A percentile compares a stretch with the other conserved stretches of the same genome.
Conservation (phyloP, 2,113 vertebrate species). For the Notechis scutatus region DNA sequence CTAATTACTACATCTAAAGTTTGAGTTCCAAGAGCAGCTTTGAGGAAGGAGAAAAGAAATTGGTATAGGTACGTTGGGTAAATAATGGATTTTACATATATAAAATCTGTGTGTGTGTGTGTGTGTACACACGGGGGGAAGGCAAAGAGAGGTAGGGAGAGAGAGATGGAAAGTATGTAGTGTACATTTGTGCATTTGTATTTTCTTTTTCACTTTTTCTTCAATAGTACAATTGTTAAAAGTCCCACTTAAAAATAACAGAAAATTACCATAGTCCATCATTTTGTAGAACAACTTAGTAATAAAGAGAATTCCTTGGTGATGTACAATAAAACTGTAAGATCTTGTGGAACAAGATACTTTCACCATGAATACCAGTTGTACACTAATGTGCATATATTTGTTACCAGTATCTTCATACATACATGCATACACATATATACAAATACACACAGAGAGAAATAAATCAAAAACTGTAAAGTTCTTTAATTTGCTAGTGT, state of each 20-base stretch:
- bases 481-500: not conserved
- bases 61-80: not conserved
- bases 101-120: no score
- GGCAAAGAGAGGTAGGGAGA: no score
- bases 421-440: not conserved
- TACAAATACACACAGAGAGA: not conserved
- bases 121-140: no score
- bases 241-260: not conserved
- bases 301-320: not conserved
- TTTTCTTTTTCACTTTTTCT: not conserved
- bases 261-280: not conserved
- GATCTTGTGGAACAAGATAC: not conserved
- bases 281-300: not conserved
- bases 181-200: not conserved
- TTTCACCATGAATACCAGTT: not conserved
- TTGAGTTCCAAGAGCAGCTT: not conserved
- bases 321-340: not conserved
- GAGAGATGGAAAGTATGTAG: not conserved
- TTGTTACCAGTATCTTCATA: not conserved
- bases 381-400: not conserved
- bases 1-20: not conserved
- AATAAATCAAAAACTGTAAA: not conserved
- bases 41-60: not conserved
- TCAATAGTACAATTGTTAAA: not conserved
- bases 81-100: not conserved